phyloP scores from a whole-genome alignment of 2,113 vertebrate species.

The Nesogale talazaci region DNA sequence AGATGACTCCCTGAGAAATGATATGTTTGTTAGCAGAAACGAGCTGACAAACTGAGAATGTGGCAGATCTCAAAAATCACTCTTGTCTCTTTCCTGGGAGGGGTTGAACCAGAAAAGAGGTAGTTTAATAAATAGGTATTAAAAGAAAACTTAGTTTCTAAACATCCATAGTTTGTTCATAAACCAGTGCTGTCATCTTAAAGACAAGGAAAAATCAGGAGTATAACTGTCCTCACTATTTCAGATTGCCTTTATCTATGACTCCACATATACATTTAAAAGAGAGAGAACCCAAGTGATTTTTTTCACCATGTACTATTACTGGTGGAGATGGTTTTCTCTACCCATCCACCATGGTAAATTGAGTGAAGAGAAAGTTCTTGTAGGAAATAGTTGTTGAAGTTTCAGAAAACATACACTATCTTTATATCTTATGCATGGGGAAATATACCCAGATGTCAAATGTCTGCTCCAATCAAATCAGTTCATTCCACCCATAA shows the following conservation, averaged over 20 bases:
- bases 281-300: not conserved
- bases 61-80: not conserved
- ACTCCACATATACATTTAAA: not conserved
- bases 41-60: not conserved
- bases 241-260: not conserved
- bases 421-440: slow-evolving; percentile 27
- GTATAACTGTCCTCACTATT: not conserved
- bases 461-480: slow-evolving; percentile 63
- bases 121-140: not conserved
- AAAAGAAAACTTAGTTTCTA: not conserved
- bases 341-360: not conserved
- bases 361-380: slow-evolving; percentile 13
- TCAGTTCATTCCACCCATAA: slow-evolving; percentile 55
- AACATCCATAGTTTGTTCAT: not conserved
- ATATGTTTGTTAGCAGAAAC: not conserved
- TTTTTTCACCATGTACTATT: not conserved
- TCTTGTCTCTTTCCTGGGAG: slow-evolving; percentile 1
- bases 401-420: slow-evolving; percentile 51
- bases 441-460: slow-evolving; percentile 69
- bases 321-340: not conserved
- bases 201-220: not conserved
- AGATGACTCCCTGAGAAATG: slow-evolving; percentile 33
- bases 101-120: not conserved
- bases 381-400: slow-evolving; percentile 24
- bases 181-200: not conserved